Percentiles rank a stretch among this genome's conserved stretches.
Evolutionary conservation across 2,113 vertebrate genomes (phyloP).

Genomic region (Takifugu bimaculatus): DNA sequence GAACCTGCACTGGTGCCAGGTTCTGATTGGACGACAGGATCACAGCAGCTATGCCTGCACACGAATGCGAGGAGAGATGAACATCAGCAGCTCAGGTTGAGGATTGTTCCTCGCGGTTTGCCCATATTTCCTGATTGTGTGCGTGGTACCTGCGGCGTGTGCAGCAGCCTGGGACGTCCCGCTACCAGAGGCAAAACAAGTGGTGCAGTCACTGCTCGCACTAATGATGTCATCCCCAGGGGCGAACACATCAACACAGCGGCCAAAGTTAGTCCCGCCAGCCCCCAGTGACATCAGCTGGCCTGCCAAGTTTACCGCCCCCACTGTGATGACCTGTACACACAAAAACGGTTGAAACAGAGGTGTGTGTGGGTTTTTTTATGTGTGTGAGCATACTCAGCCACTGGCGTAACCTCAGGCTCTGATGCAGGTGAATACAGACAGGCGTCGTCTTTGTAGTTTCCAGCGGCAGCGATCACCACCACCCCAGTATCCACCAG

Average conservation of each 20-base stretch:
- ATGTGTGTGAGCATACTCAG: background rate
- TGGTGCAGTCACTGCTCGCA: constrained; percentile 86
- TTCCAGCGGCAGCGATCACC: constrained; percentile 82
- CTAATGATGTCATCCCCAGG: constrained; percentile 86
- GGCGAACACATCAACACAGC: constrained; percentile 86
- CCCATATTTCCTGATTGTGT: background rate
- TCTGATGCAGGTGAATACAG: constrained; percentile 86
- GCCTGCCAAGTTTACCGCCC: constrained; percentile 80
- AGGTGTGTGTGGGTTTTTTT: background rate
- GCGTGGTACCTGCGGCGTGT: constrained; percentile 76
- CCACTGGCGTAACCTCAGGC: constrained; percentile 71
- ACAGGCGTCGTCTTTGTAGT: constrained; percentile 85
- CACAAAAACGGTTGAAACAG: background rate
- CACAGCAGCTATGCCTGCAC: constrained; percentile 77
- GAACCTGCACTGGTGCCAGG: constrained; percentile 71
- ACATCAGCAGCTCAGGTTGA: too few species aligned
- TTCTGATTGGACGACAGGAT: constrained; percentile 72
- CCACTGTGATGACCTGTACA: constrained; percentile 85
- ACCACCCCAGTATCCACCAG: constrained; percentile 65
- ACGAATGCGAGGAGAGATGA: background rate
- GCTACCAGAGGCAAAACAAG: constrained; percentile 83
- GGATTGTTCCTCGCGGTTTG: background rate
- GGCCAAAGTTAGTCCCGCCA: constrained; percentile 83
- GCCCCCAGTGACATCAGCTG: constrained; percentile 77
- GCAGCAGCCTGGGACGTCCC: constrained; percentile 88